Conservation (phyloP, 2,113 vertebrate species). For the Cygnus buccinator region DNA sequence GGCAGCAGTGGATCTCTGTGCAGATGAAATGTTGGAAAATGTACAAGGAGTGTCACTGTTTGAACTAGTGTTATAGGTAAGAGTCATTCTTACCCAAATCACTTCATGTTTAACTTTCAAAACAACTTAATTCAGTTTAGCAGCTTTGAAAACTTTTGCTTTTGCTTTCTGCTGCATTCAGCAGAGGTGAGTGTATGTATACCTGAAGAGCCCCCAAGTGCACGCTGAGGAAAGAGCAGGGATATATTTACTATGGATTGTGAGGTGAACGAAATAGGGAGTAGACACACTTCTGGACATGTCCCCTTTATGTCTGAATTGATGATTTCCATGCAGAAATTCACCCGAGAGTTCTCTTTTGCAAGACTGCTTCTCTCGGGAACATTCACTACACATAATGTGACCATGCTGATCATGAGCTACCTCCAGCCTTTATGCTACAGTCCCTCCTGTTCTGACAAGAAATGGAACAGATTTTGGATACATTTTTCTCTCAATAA, state of each 20-base stretch:
- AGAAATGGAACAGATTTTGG: not conserved
- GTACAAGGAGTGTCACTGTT: not conserved
- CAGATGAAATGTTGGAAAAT: not conserved
- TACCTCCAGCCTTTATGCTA: not conserved
- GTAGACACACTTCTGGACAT: not conserved
- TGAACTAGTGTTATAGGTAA: not conserved
- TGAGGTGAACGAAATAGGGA: not conserved
- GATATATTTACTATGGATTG: not conserved
- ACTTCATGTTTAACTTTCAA: not conserved
- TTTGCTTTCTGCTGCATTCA: not conserved
- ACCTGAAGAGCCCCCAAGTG: not conserved
- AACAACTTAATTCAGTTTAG: not conserved
- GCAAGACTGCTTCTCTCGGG: not conserved
- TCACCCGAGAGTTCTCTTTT: not conserved
- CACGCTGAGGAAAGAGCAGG: not conserved
- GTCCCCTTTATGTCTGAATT: not conserved
- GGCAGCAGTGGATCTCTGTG: not conserved
- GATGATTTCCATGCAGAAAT: not conserved
- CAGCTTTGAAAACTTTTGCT: not conserved
- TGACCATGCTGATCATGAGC: not conserved
- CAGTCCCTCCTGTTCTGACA: not conserved
- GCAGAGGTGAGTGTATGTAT: not conserved
- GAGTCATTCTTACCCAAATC: not conserved
- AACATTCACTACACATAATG: not conserved
- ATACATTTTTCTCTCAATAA: fast-evolving